phyloP scores from a whole-genome alignment of 2,888 invertebrate species.

The Actias luna region DNA sequence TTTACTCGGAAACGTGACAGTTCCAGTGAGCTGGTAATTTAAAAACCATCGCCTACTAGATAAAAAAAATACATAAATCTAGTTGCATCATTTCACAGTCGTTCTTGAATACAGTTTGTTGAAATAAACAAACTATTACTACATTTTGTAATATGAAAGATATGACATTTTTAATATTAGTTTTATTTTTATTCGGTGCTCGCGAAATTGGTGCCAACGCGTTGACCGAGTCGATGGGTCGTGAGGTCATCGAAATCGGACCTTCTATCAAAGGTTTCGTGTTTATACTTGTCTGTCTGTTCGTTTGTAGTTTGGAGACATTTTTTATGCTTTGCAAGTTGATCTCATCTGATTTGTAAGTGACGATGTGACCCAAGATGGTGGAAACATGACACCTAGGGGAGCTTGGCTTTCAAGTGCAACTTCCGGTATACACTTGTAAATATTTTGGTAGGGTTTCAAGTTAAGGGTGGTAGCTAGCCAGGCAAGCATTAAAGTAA shows the following conservation, averaged over 20 bases:
- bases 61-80: background rate
- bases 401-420: no score
- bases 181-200: constrained; percentile 29
- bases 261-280: constrained; percentile 58
- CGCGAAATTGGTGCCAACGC: constrained; percentile 44
- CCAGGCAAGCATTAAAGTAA: no score
- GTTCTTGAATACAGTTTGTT: background rate
- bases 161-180: constrained; percentile 25
- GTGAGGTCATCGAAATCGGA: constrained; percentile 65
- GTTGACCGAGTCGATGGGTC: constrained; percentile 57
- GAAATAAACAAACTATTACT: background rate
- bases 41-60: constrained; percentile 4
- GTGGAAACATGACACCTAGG: no score
- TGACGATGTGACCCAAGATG: no score
- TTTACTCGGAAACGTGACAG: no score
- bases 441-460: no score
- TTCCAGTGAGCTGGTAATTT: no score
- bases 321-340: no score
- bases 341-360: no score
- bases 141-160: background rate
- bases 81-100: background rate
- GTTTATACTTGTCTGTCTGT: background rate
- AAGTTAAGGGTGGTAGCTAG: no score
- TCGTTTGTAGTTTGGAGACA: no score
- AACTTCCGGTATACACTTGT: no score